Percentiles rank a stretch among this genome's conserved stretches.
Conservation (phyloP, 2,888 invertebrate genomes). For the Belgica antarctica region DNA sequence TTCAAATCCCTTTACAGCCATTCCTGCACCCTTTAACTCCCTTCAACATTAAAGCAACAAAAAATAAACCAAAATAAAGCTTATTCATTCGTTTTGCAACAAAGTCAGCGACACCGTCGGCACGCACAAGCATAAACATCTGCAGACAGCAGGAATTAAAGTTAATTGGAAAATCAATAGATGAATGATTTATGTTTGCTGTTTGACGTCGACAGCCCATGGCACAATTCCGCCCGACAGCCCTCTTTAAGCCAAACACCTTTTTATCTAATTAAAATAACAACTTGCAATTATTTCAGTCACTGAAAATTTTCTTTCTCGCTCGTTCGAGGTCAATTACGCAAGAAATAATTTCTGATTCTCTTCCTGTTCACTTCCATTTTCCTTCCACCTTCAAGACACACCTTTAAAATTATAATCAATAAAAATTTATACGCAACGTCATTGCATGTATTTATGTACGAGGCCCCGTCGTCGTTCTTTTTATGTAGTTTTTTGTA, state of each 20-base stretch:
- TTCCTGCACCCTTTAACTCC: too few species aligned
- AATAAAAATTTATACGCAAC: slow-evolving; percentile 43
- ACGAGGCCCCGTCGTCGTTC: not conserved
- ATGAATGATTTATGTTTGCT: slow-evolving; percentile 11
- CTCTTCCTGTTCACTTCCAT: slow-evolving; percentile 2
- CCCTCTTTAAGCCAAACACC: not conserved
- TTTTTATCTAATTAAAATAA: slow-evolving; percentile 20
- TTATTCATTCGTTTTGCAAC: not conserved
- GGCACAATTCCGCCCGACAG: too few species aligned
- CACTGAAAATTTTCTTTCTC: not conserved
- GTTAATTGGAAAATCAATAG: slow-evolving; percentile 33
- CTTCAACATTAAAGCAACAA: too few species aligned
- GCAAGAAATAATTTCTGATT: not conserved
- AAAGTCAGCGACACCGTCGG: not conserved
- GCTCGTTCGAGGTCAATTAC: not conserved
- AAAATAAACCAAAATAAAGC: slow-evolving; percentile 4
- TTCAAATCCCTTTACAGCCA: too few species aligned
- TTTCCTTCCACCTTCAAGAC: slow-evolving; percentile 1
- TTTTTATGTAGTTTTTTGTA: slow-evolving; percentile 14
- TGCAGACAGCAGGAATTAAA: slow-evolving; percentile 11
- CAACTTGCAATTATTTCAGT: slow-evolving; percentile 22
- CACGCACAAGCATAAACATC: slow-evolving; percentile 4
- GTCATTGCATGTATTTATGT: slow-evolving; percentile 24
- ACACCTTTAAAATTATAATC: slow-evolving; percentile 33
- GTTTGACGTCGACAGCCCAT: not conserved